Evolutionary conservation across 2,888 invertebrate genomes (phyloP), one percentile per base, ranked within the genome.

Genomic region (Steinernema scapterisci): DNA sequence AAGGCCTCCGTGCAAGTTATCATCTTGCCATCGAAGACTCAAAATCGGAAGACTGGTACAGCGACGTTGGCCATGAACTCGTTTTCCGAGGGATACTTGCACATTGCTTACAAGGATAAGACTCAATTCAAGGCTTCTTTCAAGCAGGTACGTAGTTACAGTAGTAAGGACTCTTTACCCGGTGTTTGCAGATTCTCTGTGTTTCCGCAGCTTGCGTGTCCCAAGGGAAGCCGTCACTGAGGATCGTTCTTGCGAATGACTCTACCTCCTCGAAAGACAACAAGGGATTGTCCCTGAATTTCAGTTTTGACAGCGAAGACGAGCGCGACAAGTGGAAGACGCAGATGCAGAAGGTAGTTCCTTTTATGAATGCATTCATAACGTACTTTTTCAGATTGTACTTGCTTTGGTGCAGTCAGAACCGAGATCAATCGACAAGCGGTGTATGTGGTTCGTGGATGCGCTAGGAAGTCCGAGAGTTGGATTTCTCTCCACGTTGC

Each of bases 351-450:
- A 63, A 63, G 31, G 63, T 63, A 13, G 1, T 1, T 16, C 5
- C 23, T 6, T 21, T 6, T 5, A 21, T 11, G 21, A 9, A 48
- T 48, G 13, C 1, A 31, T 7, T 13, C 1, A 27, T 63, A 16
- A n/a, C 1, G 23, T 2, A 38, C 5, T 16, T 16, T 9, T 63
- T 38, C 31, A 63, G 63, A 31, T 63, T 63, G 31, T 63, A 6
- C 63, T 63, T 5, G 63, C 63, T 11, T 38, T 63, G 16, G 63
- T 63, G 13, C 63, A 63, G 63, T 63, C 63, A 1, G 63, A 63
- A 31, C 63, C 63, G 1, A 27, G 63, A n/a, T 63, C 63, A 1
- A 63, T 63, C 38, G 63, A 63, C 63, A 63, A 63, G 63, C 63
- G 63, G 31, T 63, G 31, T 25, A 63, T 63, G 63, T 63, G 63